Base-by-base conservation (phyloP, 2,888 invertebrate genomes). In the Proisotoma minuta region DNA sequence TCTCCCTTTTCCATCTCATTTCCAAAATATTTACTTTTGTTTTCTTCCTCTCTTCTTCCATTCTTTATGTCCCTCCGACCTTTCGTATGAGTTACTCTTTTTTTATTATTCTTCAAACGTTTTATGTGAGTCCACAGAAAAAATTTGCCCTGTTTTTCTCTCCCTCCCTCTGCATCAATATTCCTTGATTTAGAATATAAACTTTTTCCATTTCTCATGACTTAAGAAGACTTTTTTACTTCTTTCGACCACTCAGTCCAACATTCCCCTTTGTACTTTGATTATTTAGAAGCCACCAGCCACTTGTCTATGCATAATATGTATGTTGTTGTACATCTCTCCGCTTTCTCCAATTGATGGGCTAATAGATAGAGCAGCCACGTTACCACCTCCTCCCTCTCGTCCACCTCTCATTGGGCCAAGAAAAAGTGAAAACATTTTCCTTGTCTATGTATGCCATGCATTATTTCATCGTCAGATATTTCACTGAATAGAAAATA, bases 51-150 rank as follows among this genome's bases (percentile, higher is more conserved):
- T 53, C 54, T 43, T 40, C 60, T 60, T 58, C 43, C 40, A 27
- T 27, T 60, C 60, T 56, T 56, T 40, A 54, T 56, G 27, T 23
- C 56, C 48, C 34, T 47, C 53, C 57, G 48, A 60, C 47, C 60
- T 58, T 62, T 56, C 59, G 51, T 59, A 61, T 23, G 60, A 65
- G 65, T 64, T 66, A 62, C 69, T 66, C 62, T 61, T 63, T 65
- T 66, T 67, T 70, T 70, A 70, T 68, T 67, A 70, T 70, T 70
- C 70, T 64, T 65, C 63, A 68, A 70, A 68, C 70, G 70, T 70
- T 70, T 70, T 70, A 70, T 70, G 65, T 39, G 60, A 65, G 66
- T 66, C 63, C 67, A 69, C 59, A 65, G 52, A 57, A 68, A 62
- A 66, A 63, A 62, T 65, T 64, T 63, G 59, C 57, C 62, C 62